Evolutionary conservation across 2,888 invertebrate genomes (phyloP).

Genomic region (Acanthococcus lagerstroemiae): DNA sequence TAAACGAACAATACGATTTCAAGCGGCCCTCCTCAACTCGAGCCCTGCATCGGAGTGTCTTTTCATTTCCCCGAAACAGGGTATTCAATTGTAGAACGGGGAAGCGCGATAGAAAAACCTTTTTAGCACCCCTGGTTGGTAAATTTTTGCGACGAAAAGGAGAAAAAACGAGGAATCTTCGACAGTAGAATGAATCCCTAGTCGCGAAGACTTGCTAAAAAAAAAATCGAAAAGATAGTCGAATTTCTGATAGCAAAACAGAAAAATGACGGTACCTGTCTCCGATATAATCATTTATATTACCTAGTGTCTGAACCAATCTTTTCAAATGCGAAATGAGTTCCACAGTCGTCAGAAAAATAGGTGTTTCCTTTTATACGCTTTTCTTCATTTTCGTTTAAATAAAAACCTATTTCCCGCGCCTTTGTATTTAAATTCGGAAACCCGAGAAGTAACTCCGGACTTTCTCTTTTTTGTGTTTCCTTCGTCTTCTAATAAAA

Average conservation of each 20-base stretch:
- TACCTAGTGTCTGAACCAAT: constrained; percentile 26
- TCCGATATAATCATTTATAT: constrained; percentile 29
- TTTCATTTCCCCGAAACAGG: neutral
- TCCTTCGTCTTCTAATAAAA: no score
- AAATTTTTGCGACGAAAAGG: neutral
- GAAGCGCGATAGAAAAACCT: neutral
- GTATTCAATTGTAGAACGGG: neutral
- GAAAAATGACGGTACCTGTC: constrained; percentile 28
- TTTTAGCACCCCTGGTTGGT: neutral
- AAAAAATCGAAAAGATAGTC: constrained; percentile 19
- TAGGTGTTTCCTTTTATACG: neutral
- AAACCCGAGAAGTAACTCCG: no score
- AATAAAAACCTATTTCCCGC: neutral
- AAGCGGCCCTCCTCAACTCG: no score
- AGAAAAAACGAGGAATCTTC: neutral
- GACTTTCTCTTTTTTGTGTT: no score
- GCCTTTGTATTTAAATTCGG: neutral
- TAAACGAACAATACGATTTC: no score
- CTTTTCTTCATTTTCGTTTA: neutral
- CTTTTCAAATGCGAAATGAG: constrained; percentile 14
- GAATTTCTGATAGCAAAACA: constrained; percentile 18
- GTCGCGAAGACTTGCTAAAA: neutral
- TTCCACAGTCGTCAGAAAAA: constrained; percentile 3
- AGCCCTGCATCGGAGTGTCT: no score
- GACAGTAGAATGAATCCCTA: neutral